Conservation (phyloP, 2,888 invertebrate species). For the Matsumyia berberina region DNA sequence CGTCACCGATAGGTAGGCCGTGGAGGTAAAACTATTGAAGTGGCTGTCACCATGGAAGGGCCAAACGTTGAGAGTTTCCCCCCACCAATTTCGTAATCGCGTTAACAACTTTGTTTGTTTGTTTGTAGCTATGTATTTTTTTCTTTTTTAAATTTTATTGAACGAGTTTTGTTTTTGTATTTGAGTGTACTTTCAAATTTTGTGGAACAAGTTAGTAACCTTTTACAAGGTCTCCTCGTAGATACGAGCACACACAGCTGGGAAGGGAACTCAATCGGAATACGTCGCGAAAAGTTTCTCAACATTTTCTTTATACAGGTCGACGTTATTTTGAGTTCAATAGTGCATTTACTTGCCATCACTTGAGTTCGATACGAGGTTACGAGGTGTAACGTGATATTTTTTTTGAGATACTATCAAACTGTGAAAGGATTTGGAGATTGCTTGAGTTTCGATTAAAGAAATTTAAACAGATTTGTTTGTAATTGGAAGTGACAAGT, state of each 20-base stretch:
- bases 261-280: no score
- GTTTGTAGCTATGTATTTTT: no score
- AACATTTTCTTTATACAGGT: neutral
- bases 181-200: constrained; percentile 62
- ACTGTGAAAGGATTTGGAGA: constrained; percentile 4
- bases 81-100: constrained; percentile 36
- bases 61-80: constrained; percentile 11
- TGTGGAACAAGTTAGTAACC: constrained; percentile 57
- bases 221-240: constrained; percentile 56
- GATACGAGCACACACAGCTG: no score
- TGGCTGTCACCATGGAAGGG: constrained; percentile 3
- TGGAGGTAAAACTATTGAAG: neutral
- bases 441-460: constrained; percentile 3
- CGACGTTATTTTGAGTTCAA: neutral
- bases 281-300: constrained; percentile 6
- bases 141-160: constrained; percentile 27
- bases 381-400: neutral
- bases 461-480: neutral
- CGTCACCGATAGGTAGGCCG: neutral
- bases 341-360: constrained; percentile 5
- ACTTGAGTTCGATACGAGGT: neutral
- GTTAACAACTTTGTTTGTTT: constrained; percentile 51
- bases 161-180: constrained; percentile 48
- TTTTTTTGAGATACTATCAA: constrained; percentile 7
- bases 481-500: constrained; percentile 1